Base-by-base conservation (phyloP, 1,140 invertebrate species). In the Bemisia tabaci region DNA sequence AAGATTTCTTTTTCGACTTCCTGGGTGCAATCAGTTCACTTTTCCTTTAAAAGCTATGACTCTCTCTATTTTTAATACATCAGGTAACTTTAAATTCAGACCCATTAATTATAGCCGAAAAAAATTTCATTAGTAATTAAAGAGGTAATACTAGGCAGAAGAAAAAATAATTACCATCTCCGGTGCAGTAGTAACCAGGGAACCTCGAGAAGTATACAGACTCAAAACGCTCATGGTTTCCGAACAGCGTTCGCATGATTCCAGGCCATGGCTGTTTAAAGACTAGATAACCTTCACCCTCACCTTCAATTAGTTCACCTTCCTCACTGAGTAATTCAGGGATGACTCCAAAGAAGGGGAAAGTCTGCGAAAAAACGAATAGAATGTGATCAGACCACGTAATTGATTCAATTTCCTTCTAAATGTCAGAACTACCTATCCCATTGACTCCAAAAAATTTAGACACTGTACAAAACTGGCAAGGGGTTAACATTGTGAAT, bases 321-420 rank as follows among this genome's bases (percentile, higher is more conserved):
- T 90, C 86, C 71, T 97, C 94, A 75, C 94, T 88, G 66, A 98
- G 74, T 24, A 99, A 77, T 27, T 82, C 87, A 11, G 96, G 92
- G 68, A 91, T 82, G 2, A 98, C 92, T 1, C 96, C 96, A 77
- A 98, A 98, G 82, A 98, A 98, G 68, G 95, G 96, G 70, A 96
- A 94, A 12, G 91, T 87, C 93, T 96, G 76, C n/a, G 75, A 81
- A 73, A 68, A 67, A 27, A 68, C 72, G 66, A 59, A 69, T 62
- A 67, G 62, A 64, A 66, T 63, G 62, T 12, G 22, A 33, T 17
- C 12, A 62, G 12, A 62, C n/a, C n/a, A n/a, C n/a, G 22, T 59
- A 12, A 59, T 59, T 12, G 22, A 59, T 12, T 12, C n/a, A 59
- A 12, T 59, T 59, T 59, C n/a, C 48, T n/a, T 12, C n/a, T 12